phyloP scores from a whole-genome alignment of 2,797 vertebrate genomes.

The Pseudochirops corinnae region DNA sequence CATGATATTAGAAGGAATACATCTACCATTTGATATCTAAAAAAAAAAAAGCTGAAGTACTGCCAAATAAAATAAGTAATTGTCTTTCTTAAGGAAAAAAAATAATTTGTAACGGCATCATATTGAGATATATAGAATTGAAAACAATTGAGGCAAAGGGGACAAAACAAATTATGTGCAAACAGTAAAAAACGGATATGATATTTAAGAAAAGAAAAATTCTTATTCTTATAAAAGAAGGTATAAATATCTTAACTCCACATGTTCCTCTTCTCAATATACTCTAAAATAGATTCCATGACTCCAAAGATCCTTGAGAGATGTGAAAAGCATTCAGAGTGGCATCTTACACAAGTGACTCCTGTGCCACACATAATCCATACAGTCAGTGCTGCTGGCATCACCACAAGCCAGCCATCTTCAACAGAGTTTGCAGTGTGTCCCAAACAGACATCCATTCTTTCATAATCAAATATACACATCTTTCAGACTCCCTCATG shows the following conservation, averaged over 20 bases:
- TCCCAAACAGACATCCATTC: constrained; percentile 57
- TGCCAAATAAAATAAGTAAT: constrained; percentile 13
- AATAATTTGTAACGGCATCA: background rate
- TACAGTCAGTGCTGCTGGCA: constrained; percentile 51
- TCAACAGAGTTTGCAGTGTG: constrained; percentile 66
- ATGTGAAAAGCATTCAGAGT: background rate
- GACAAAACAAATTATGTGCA: background rate
- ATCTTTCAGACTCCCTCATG: background rate
- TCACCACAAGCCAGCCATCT: constrained; percentile 44
- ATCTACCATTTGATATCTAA: background rate
- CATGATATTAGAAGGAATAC: background rate
- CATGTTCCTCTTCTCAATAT: constrained; percentile 11
- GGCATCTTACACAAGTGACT: constrained; percentile 25
- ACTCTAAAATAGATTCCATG: constrained; percentile 19
- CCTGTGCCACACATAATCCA: constrained; percentile 37
- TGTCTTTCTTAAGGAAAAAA: background rate
- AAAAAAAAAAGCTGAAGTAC: background rate
- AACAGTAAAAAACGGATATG: background rate
- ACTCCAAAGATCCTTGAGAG: background rate
- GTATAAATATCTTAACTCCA: constrained; percentile 25
- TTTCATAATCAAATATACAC: constrained; percentile 29
- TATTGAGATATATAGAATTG: constrained; percentile 8
- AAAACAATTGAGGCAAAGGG: background rate
- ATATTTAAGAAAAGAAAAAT: background rate
- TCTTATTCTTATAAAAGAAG: constrained; percentile 8